Conservation (phyloP, 92 coral and sea anemone species). For the Porites divaricata region DNA sequence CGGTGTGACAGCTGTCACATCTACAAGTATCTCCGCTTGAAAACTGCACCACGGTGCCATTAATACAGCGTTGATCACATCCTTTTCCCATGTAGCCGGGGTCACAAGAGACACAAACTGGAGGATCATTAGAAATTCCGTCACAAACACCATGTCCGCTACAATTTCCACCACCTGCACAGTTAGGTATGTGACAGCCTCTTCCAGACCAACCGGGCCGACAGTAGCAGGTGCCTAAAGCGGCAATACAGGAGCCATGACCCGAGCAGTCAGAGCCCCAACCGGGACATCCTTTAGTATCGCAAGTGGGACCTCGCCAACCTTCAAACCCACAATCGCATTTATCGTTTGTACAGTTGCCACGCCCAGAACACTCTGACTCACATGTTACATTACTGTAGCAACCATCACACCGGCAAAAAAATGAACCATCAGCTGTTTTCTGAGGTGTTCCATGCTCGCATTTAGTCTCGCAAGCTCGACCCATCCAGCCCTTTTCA, state of each 20-base stretch:
- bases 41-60: slow-evolving; percentile 77
- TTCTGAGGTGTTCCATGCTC: slow-evolving; percentile 79
- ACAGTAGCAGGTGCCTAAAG: slow-evolving; percentile 82
- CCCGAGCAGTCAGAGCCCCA: slow-evolving; percentile 96
- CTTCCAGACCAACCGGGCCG: slow-evolving; percentile 94
- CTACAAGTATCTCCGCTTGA: slow-evolving; percentile 65
- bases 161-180: slow-evolving; percentile 98
- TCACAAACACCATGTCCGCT: slow-evolving; percentile 94
- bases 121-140: slow-evolving; percentile 89
- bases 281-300: slow-evolving; percentile 89
- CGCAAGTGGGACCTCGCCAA: slow-evolving; percentile 92
- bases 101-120: slow-evolving; percentile 88
- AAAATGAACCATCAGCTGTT: slow-evolving; percentile 52
- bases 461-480: slow-evolving; percentile 88
- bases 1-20: slow-evolving; percentile 85
- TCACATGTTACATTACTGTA: slow-evolving; percentile 88
- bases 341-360: slow-evolving; percentile 76
- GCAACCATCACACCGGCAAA: slow-evolving; percentile 81
- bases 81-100: slow-evolving; percentile 84
- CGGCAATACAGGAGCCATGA: slow-evolving; percentile 91
- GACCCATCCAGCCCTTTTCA: slow-evolving; percentile 87
- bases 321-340: slow-evolving; percentile 99
- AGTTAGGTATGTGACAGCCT: slow-evolving; percentile 89
- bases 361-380: slow-evolving; percentile 89
- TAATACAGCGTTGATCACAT: slow-evolving; percentile 87